Base-by-base conservation (phyloP, 2,888 invertebrate genomes). In the Cephus pulcher region DNA sequence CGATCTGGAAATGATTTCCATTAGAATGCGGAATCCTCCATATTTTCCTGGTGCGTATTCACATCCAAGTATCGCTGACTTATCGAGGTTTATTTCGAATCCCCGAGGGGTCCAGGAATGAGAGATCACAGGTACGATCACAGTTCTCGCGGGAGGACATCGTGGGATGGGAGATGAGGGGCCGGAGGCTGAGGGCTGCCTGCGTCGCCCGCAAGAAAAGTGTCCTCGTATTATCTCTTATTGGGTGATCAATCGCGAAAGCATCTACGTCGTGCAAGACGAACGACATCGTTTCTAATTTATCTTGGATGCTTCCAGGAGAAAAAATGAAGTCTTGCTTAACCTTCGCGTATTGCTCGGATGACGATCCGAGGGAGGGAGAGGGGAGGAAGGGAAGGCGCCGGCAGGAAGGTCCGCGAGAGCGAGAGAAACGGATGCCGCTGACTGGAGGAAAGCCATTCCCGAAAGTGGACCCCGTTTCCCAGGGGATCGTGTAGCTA, bases 121-220 rank as follows among this genome's bases (percentile, higher is more conserved):
- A 56, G 23, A 56, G 56, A 23, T 56, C 23, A 9, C 9, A 56
- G 56, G 30, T 74, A 23, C 37, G 76, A 73, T 80, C 76, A 40
- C 71, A 73, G 35, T 56, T 34, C 73, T 37, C 56, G 30, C 40
- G 12, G 4, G 23, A 35, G 33, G 56, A 40, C 37, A 79, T 69
- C 74, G 77, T 76, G 80, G 56, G 35, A 74, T 37, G 78, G 40
- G 76, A 71, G 73, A 78, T 75, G 76, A 73, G 75, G 40, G 69
- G 74, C 69, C 33, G 76, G 33, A 74, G 40, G 70, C 30, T 6
- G 71, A 12, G 33, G n/a, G 70, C n/a, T n/a, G 70, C 11, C 71
- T n/a, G 11, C 11, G 74, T 34, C 34, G 3, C 4, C 34, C 34
- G 34, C 12, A 40, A 23, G 23, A 74, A 34, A 74, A 40, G 74